phyloP scores from a whole-genome alignment of 2,113 vertebrate species.

The Rhea americana region DNA sequence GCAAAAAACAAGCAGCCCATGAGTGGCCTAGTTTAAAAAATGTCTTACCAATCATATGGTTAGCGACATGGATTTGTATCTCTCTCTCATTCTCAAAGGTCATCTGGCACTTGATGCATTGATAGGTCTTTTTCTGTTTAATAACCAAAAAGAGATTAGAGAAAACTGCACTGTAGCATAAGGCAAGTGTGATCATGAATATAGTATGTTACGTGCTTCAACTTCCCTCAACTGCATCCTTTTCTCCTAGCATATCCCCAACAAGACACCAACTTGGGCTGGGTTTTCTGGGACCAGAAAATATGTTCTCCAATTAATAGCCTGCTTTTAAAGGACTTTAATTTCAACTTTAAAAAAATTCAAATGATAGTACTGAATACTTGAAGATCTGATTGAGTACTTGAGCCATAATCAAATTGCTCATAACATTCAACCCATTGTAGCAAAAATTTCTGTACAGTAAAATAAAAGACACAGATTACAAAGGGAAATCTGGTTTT shows the following conservation, averaged over 20 bases:
- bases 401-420: neutral
- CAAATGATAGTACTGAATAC: neutral
- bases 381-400: neutral
- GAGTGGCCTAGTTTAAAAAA: slow-evolving; percentile 9
- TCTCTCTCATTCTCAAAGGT: slow-evolving; percentile 98
- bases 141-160: slow-evolving; percentile 69
- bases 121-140: slow-evolving; percentile 97
- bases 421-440: neutral
- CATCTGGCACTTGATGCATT: slow-evolving; percentile 99
- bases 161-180: slow-evolving; percentile 51
- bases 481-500: neutral
- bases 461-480: neutral
- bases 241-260: neutral
- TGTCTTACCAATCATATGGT: slow-evolving; percentile 98
- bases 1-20: slow-evolving; percentile 26
- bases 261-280: neutral
- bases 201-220: slow-evolving; percentile 4
- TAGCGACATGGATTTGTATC: slow-evolving; percentile 98
- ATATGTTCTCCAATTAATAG: neutral
- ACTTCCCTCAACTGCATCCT: neutral
- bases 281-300: neutral
- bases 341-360: neutral
- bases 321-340: neutral
- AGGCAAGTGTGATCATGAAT: slow-evolving; percentile 35
- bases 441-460: neutral